phyloP scores from a whole-genome alignment of 2,113 vertebrate genomes.

The Eulemur rufifrons region DNA sequence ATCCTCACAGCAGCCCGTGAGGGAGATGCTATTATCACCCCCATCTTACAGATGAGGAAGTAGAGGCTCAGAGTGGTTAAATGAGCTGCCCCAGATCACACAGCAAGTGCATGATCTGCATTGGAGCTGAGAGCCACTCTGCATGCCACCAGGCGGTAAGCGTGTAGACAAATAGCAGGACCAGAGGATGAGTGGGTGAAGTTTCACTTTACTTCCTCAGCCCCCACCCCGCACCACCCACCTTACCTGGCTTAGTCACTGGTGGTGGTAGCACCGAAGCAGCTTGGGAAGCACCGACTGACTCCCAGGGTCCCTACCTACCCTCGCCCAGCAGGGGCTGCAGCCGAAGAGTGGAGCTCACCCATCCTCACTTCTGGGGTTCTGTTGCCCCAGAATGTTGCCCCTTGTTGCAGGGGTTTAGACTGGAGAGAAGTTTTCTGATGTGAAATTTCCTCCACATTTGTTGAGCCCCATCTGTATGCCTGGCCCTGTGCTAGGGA shows the following conservation, averaged over 20 bases:
- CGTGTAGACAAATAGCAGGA: not conserved
- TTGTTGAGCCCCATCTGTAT: not conserved
- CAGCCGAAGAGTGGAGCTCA: not conserved
- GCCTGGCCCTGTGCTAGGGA: not conserved
- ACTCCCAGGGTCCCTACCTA: not conserved
- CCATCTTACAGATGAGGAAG: not conserved
- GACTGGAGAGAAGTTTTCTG: not conserved
- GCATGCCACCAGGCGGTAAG: not conserved
- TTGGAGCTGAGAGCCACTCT: not conserved
- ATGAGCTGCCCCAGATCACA: not conserved
- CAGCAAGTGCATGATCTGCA: not conserved
- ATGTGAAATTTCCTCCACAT: not conserved
- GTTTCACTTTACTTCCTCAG: not conserved
- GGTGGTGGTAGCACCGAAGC: not conserved
- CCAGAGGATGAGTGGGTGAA: not conserved
- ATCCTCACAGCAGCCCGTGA: not conserved
- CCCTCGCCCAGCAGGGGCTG: not conserved
- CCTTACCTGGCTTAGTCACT: not conserved
- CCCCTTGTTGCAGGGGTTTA: not conserved
- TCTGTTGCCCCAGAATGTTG: too few species aligned
- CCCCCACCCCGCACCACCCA: not conserved
- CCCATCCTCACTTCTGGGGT: not conserved
- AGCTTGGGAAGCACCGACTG: too few species aligned
- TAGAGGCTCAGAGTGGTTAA: not conserved
- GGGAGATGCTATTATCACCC: not conserved